Base-by-base conservation (phyloP, 2,888 invertebrate species). In the Nipponacmea schrenckii region DNA sequence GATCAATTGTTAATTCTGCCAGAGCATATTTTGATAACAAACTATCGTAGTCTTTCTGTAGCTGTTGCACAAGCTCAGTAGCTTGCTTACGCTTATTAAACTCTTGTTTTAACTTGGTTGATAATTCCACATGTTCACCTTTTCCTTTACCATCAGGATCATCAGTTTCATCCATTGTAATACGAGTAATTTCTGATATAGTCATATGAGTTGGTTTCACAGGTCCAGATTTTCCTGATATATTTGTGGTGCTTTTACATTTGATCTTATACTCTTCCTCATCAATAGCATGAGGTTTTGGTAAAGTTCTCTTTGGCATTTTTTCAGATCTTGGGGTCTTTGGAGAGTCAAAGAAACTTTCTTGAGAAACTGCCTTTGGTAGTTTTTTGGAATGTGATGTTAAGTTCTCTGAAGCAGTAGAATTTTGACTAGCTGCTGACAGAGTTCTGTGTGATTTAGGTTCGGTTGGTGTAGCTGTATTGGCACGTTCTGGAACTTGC, bases 1-100 rank as follows among this genome's bases (percentile, higher is more conserved):
- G 87, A 74, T 89, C 89, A 63, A 89, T 89, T 20, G 87, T 88
- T n/a, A 87, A 82, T 72, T 89, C 89, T 0, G 89, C 89, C 50
- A 84, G 74, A 3, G 89, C 89, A 74, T 88, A 87, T 74, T 88
- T 89, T 39, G 85, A 86, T 73, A 88, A 79, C 20, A 89, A 78
- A 63, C 80, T 83, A 75, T 88, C 87, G 76, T 88, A 88, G 65
- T 89, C 87, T 65, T 81, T 77, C 73, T 86, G 86, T 24, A 87
- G 79, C 72, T 87, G 86, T 50, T 84, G 81, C 7, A 87, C 83
- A 20, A 86, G 78, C 50, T 85, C 84, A 17, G 84, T 84, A 1
- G 85, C 84, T 69, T 85, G 84, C 67, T 84, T 83, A n/a, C 85
- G 73, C 72, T 81, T 82, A 46, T 77, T 77, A 10, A 81, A 82